phyloP scores from a whole-genome alignment of 1,140 invertebrate genomes.

The Yoshiicerus persimilis region DNA sequence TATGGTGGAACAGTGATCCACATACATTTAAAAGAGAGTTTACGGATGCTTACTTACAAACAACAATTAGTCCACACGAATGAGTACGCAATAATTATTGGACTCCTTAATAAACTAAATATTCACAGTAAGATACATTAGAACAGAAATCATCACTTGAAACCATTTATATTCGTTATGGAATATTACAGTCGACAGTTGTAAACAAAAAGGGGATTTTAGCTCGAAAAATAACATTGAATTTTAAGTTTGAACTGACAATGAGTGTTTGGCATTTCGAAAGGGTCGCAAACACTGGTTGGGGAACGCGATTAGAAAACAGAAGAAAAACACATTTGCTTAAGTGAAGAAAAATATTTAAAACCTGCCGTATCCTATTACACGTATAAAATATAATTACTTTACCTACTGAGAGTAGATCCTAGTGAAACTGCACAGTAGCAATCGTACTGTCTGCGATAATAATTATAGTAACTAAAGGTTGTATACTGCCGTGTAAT shows the following conservation, averaged over 20 bases:
- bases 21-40: too few relatives aligned
- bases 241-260: not conserved
- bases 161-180: not conserved
- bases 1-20: too few relatives aligned
- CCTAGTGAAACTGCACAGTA: not conserved
- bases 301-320: not conserved
- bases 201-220: not conserved
- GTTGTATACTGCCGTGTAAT: not conserved
- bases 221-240: not conserved
- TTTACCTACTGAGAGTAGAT: not conserved
- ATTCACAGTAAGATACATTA: not conserved
- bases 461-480: not conserved
- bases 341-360: not conserved
- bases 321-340: not conserved
- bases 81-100: too few relatives aligned
- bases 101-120: too few relatives aligned
- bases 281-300: not conserved
- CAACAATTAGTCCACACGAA: too few relatives aligned
- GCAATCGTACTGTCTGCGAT: not conserved
- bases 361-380: not conserved
- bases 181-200: not conserved
- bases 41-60: too few relatives aligned
- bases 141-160: not conserved
- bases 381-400: not conserved
- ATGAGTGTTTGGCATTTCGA: not conserved